A percentile compares a stretch with the other conserved stretches of the same genome.
phyloP scores from a whole-genome alignment of 37 sponge, comb jelly and placozoan genomes.

The Geodia barretti region DNA sequence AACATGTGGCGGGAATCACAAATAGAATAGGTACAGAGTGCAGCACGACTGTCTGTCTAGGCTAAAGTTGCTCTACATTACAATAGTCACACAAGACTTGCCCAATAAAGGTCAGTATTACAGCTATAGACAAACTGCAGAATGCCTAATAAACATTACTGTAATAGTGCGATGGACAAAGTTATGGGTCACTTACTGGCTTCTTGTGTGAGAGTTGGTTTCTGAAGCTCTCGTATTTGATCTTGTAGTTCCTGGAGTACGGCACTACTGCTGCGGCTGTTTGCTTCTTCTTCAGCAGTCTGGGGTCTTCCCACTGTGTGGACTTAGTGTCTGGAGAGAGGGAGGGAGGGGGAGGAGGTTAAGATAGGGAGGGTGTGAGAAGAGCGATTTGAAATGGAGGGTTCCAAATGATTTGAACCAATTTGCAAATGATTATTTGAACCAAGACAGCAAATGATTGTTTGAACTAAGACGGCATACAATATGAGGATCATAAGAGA shows the following conservation, averaged over 20 bases:
- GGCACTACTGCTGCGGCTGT: constrained; percentile 52
- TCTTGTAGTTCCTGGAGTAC: constrained; percentile 89
- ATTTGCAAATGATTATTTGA: too few relatives aligned
- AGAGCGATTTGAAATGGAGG: background rate
- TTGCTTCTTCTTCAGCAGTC: constrained; percentile 55
- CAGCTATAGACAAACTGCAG: too few relatives aligned
- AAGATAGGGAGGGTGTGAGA: background rate
- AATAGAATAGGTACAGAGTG: too few relatives aligned
- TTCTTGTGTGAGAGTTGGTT: constrained; percentile 55
- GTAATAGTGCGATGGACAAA: too few relatives aligned
- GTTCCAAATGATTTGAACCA: too few relatives aligned
- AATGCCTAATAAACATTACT: too few relatives aligned
- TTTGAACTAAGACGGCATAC: background rate
- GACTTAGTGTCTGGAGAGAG: constrained; percentile 38
- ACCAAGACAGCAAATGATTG: background rate
- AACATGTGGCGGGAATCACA: too few relatives aligned
- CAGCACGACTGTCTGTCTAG: too few relatives aligned
- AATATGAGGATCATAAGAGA: background rate
- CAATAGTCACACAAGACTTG: too few relatives aligned
- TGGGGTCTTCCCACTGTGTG: constrained; percentile 96
- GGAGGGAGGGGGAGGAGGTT: background rate
- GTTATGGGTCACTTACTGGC: constrained; percentile 88
- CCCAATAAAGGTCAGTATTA: too few relatives aligned
- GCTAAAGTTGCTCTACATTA: too few relatives aligned
- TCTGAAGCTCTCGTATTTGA: constrained; percentile 81